Conservation (phyloP, 2,113 vertebrate species). For the Dasyprocta punctata region DNA sequence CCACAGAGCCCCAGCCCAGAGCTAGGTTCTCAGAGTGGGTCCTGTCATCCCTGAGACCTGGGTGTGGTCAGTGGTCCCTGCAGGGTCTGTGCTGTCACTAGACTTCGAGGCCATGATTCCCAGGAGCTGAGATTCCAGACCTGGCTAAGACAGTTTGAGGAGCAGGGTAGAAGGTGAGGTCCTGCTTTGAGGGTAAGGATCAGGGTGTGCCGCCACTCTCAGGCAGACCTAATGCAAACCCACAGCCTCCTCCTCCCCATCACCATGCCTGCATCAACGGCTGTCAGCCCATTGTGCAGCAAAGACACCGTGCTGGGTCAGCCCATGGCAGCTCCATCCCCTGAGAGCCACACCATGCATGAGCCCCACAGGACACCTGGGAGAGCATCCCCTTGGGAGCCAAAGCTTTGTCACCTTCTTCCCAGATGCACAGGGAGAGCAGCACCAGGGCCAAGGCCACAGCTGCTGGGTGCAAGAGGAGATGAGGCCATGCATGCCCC, state of each 20-base stretch:
- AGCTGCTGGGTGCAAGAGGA: not conserved
- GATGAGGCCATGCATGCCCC: too few relatives aligned
- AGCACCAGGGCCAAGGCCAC: not conserved
- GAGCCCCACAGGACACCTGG: too few relatives aligned
- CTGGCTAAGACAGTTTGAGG: not conserved
- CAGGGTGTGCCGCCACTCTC: not conserved
- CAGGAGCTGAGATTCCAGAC: not conserved
- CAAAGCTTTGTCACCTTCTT: not conserved
- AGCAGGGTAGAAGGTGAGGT: not conserved
- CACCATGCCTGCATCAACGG: not conserved
- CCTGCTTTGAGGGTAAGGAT: not conserved
- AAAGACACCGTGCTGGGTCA: not conserved
- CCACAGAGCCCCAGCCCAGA: not conserved
- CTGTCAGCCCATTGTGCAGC: not conserved
- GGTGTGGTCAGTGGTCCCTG: too few relatives aligned
- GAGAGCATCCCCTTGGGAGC: not conserved
- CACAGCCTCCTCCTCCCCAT: not conserved
- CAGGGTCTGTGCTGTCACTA: accelerated
- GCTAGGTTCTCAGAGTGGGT: not conserved
- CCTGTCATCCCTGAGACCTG: too few relatives aligned
- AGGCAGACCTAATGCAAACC: not conserved
- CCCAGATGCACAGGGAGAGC: not conserved
- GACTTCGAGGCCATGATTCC: not conserved
- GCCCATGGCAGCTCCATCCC: not conserved
- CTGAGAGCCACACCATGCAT: not conserved